Conservation (phyloP, 2,888 invertebrate species). For the Psylliodes chrysocephalus region DNA sequence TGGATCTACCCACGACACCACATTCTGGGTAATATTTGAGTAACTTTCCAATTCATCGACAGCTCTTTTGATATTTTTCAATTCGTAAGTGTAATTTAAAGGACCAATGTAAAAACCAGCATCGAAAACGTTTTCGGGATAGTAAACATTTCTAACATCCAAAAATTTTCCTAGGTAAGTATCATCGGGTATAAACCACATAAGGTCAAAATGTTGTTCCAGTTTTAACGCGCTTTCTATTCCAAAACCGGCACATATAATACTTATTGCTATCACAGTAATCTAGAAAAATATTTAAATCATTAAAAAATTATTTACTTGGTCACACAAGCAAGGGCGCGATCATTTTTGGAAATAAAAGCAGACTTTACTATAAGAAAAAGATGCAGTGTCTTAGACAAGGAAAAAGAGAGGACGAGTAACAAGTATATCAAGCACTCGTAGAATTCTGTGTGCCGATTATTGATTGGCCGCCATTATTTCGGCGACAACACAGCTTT, state of each 20-base stretch:
- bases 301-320: no score
- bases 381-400: no score
- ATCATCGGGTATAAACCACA: slow-evolving; percentile 79
- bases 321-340: no score
- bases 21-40: slow-evolving; percentile 66
- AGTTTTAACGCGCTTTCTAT: slow-evolving; percentile 72
- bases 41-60: slow-evolving; percentile 67
- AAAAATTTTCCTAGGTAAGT: slow-evolving; percentile 75
- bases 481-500: no score
- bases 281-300: slow-evolving; percentile 62
- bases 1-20: slow-evolving; percentile 74
- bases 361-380: no score
- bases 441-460: no score
- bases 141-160: slow-evolving; percentile 68
- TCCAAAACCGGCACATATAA: slow-evolving; percentile 71
- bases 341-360: no score
- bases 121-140: slow-evolving; percentile 73
- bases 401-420: no score
- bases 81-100: slow-evolving; percentile 73
- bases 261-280: slow-evolving; percentile 70
- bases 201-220: slow-evolving; percentile 82
- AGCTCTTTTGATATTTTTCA: slow-evolving; percentile 69
- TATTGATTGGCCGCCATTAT: no score
- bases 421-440: no score
- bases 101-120: slow-evolving; percentile 75